A percentile compares a stretch with the other conserved stretches of the same genome.
These are phyloP conservation scores for Melinaea marsaeus DNA, from an alignment of 2,888 invertebrate species.

Conservation along the genomic window DNA sequence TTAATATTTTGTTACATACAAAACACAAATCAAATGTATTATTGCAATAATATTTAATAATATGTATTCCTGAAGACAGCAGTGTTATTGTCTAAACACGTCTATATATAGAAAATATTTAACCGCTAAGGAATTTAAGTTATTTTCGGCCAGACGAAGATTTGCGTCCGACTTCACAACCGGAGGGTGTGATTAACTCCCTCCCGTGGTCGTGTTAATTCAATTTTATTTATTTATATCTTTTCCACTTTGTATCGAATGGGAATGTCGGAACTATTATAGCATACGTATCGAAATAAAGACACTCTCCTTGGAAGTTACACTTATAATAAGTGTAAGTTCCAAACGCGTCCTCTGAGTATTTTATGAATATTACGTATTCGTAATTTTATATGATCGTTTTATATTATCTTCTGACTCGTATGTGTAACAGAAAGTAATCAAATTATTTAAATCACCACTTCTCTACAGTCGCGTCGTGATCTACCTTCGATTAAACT, in stretches of 20 bases:
- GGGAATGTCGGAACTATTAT: too few relatives aligned
- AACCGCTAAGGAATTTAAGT: constrained; percentile 19
- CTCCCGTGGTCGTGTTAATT: constrained; percentile 2
- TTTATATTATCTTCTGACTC: constrained; percentile 18
- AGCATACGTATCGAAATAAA: too few relatives aligned
- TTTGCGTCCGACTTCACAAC: constrained; percentile 21
- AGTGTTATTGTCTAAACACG: neutral
- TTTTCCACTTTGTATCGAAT: too few relatives aligned
- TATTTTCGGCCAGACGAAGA: constrained; percentile 26
- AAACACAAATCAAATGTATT: too few relatives aligned
- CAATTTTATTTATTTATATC: too few relatives aligned
- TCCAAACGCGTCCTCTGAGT: too few relatives aligned
- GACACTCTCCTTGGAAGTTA: too few relatives aligned
- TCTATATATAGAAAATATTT: constrained; percentile 15
- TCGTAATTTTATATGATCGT: too few relatives aligned
- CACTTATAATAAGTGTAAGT: too few relatives aligned
- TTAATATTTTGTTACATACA: too few relatives aligned
- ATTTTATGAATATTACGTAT: too few relatives aligned
- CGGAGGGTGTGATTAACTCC: constrained; percentile 22
- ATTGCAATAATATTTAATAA: neutral
- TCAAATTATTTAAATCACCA: constrained; percentile 18
- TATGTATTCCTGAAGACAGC: neutral
- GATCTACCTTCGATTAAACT: constrained; percentile 29
- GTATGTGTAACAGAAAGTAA: constrained; percentile 1
- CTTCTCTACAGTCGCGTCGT: constrained; percentile 25